Evolutionary conservation across 2,888 invertebrate species (phyloP).

Genomic region (Idaea biselata): DNA sequence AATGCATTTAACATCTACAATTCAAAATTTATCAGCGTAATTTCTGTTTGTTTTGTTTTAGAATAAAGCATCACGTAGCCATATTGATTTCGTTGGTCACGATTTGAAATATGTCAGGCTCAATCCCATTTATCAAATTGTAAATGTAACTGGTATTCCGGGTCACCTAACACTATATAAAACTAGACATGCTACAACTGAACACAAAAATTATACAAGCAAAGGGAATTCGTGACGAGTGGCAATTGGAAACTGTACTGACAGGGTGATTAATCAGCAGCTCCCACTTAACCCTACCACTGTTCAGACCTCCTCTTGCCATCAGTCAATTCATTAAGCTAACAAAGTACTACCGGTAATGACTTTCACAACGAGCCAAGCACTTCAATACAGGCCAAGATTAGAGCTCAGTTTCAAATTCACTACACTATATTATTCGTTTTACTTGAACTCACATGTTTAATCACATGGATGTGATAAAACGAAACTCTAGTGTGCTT

Average conservation of each 20-base stretch:
- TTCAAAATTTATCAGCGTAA: slow-evolving; percentile 18
- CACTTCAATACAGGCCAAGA: slow-evolving; percentile 54
- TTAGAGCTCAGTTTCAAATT: slow-evolving; percentile 44
- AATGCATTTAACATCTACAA: slow-evolving; percentile 37
- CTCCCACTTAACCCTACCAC: slow-evolving; percentile 77
- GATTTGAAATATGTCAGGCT: slow-evolving; percentile 25
- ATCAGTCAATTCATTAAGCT: slow-evolving; percentile 80
- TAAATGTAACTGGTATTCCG: slow-evolving; percentile 35
- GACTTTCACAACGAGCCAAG: slow-evolving; percentile 67
- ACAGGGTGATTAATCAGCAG: slow-evolving; percentile 78
- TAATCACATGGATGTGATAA: no score
- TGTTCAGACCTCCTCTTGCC: slow-evolving; percentile 72
- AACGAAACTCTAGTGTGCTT: neutral
- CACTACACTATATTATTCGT: slow-evolving; percentile 22
- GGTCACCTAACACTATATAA: slow-evolving; percentile 31
- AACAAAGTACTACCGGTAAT: slow-evolving; percentile 77
- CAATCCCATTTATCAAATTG: slow-evolving; percentile 42
- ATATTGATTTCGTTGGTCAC: slow-evolving; percentile 17
- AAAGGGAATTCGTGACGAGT: slow-evolving; percentile 69
- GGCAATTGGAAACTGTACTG: slow-evolving; percentile 74
- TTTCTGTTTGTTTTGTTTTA: neutral
- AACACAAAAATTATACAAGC: slow-evolving; percentile 52
- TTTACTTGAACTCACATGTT: slow-evolving; percentile 7
- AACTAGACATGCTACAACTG: slow-evolving; percentile 34
- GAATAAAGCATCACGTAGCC: neutral